A percentile compares a stretch with the other conserved stretches of the same genome.
phyloP scores from a whole-genome alignment of 2,888 invertebrate genomes.

The Ptilodon capucinus region DNA sequence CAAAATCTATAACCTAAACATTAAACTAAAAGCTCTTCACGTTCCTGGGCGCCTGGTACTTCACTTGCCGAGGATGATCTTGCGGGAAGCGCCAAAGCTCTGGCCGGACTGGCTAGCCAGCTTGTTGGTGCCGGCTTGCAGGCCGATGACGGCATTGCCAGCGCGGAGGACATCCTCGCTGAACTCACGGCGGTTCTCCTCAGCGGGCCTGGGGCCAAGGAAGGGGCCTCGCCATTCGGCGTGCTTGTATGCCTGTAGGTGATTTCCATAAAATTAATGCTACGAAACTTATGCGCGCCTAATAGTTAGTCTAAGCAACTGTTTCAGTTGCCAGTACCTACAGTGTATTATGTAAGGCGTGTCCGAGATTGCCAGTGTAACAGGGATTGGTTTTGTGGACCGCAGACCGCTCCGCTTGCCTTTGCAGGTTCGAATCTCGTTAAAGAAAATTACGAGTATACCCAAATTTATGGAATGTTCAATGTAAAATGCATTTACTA shows the following conservation, averaged over 20 bases:
- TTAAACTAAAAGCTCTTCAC: slow-evolving; percentile 5
- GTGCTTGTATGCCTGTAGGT: slow-evolving; percentile 88
- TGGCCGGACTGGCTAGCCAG: slow-evolving; percentile 93
- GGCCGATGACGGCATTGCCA: slow-evolving; percentile 91
- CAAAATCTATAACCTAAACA: slow-evolving; percentile 1
- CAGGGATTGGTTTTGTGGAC: too few species aligned
- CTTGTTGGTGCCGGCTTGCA: slow-evolving; percentile 94
- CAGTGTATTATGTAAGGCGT: too few species aligned
- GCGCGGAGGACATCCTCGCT: slow-evolving; percentile 91
- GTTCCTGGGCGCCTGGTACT: slow-evolving; percentile 29
- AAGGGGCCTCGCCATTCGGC: slow-evolving; percentile 92
- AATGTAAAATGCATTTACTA: too few species aligned
- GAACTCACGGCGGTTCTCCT: slow-evolving; percentile 92
- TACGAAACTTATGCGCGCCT: too few species aligned
- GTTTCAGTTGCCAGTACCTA: too few species aligned
- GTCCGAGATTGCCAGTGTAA: too few species aligned
- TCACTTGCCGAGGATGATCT: slow-evolving; percentile 90
- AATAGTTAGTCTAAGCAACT: too few species aligned
- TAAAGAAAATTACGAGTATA: too few species aligned
- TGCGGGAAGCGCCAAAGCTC: slow-evolving; percentile 92
- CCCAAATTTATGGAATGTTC: too few species aligned
- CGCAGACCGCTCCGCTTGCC: too few species aligned
- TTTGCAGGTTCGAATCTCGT: too few species aligned
- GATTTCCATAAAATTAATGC: background rate
- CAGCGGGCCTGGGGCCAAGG: slow-evolving; percentile 93